These are phyloP conservation scores for Marcusenius ussheri DNA, from an alignment of 2,113 vertebrate species.

Conservation along the genomic window DNA sequence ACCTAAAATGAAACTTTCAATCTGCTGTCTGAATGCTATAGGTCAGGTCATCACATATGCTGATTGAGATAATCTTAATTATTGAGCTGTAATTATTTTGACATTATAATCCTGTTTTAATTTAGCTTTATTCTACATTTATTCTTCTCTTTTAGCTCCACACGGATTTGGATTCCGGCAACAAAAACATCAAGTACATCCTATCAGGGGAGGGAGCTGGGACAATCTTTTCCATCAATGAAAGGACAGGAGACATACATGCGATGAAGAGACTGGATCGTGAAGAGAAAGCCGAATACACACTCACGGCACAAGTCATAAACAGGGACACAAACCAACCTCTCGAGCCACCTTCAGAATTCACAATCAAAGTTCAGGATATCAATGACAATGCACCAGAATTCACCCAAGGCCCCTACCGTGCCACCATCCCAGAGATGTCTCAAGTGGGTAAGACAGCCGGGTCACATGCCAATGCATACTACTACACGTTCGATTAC, in stretches of 20 bases:
- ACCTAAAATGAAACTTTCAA: not conserved
- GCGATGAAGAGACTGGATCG: slow-evolving; percentile 97
- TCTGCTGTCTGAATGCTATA: not conserved
- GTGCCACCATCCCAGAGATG: slow-evolving; percentile 89
- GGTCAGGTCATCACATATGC: not conserved
- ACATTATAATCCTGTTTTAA: not conserved
- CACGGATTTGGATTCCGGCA: slow-evolving; percentile 86
- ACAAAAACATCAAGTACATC: slow-evolving; percentile 88
- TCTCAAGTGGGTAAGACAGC: slow-evolving; percentile 82
- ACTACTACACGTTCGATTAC: not conserved
- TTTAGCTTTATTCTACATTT: not conserved
- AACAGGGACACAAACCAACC: slow-evolving; percentile 84
- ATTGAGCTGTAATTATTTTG: not conserved
- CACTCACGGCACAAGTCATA: slow-evolving; percentile 84
- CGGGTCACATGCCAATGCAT: not conserved
- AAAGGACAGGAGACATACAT: slow-evolving; percentile 92
- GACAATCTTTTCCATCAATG: slow-evolving; percentile 97
- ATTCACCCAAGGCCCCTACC: slow-evolving; percentile 86
- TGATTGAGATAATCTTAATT: not conserved
- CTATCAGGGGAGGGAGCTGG: slow-evolving; percentile 92
- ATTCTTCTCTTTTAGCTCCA: slow-evolving; percentile 70
- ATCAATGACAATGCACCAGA: slow-evolving; percentile 98
- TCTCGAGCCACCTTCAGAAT: slow-evolving; percentile 90
- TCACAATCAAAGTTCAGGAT: slow-evolving; percentile 98
- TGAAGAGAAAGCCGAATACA: slow-evolving; percentile 97